Evolutionary conservation across 2,797 vertebrate genomes (phyloP).

Genomic region (Nannoperca obscura): DNA sequence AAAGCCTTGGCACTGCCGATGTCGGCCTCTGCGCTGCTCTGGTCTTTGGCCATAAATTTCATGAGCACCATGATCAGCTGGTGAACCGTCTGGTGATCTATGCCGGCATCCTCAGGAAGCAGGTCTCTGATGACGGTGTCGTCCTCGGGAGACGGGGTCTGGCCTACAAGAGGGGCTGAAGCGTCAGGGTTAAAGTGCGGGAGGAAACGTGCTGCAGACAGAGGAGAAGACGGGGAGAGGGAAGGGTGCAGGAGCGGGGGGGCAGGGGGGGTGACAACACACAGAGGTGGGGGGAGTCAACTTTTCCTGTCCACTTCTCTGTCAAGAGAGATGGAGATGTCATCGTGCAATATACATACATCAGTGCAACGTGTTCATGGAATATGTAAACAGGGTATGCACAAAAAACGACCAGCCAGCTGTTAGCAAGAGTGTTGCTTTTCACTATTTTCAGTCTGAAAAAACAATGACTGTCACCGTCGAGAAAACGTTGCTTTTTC

Average conservation of each 20-base stretch:
- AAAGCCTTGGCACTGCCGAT: conserved; percentile 98
- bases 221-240: conserved; percentile 30
- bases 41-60: conserved; percentile 99
- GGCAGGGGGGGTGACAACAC: conserved; percentile 32
- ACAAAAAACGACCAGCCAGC: conserved; percentile 45
- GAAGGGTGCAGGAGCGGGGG: conserved; percentile 24
- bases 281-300: conserved; percentile 54
- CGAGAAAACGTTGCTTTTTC: conserved; percentile 48
- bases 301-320: conserved; percentile 40
- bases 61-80: conserved; percentile 98
- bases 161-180: conserved; percentile 82
- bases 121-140: conserved; percentile 94
- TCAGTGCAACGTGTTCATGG: conserved; percentile 44
- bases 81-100: conserved; percentile 99
- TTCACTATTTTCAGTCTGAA: conserved; percentile 14
- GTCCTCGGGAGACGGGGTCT: conserved; percentile 92
- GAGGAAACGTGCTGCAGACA: conserved; percentile 70
- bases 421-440: conserved; percentile 32
- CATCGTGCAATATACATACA: conserved; percentile 54
- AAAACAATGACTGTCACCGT: conserved; percentile 40
- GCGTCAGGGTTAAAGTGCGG: conserved; percentile 76
- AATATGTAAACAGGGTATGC: conserved; percentile 36
- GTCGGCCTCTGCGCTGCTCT: conserved; percentile 95
- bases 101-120: conserved; percentile 95
- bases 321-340: conserved; percentile 39